Percentiles rank a stretch among this genome's conserved stretches.
Conservation (phyloP, 2,113 vertebrate genomes). For the Rhinolophus sinicus region DNA sequence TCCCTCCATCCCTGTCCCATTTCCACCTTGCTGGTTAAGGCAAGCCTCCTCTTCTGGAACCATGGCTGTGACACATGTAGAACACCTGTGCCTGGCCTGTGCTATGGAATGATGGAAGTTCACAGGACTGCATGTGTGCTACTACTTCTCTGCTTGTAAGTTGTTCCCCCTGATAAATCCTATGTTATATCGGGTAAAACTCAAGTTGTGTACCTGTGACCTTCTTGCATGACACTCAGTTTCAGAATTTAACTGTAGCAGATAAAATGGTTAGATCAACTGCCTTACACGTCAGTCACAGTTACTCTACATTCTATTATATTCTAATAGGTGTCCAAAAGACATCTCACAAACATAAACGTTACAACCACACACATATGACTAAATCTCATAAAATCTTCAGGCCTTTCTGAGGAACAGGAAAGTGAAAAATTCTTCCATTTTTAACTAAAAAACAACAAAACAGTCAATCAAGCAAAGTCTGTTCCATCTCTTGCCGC, state of each 20-base stretch:
- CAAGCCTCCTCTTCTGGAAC: not conserved
- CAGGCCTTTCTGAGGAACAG: not conserved
- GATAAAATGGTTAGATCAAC: not conserved
- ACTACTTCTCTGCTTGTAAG: not conserved
- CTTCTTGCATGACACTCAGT: not conserved
- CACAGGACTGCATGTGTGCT: not conserved
- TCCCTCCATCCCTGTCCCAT: accelerated
- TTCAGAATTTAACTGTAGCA: not conserved
- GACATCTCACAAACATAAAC: not conserved
- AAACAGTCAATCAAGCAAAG: not conserved
- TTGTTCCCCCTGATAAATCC: not conserved
- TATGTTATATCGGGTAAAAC: not conserved
- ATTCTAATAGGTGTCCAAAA: not conserved
- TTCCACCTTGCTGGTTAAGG: not conserved
- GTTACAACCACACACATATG: not conserved
- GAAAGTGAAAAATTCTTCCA: not conserved
- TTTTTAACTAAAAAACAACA: not conserved
- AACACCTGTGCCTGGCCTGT: not conserved
- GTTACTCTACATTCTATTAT: not conserved
- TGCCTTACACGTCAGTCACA: not conserved
- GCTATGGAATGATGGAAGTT: not conserved
- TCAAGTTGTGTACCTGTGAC: not conserved
- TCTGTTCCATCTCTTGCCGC: not conserved
- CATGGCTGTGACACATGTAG: not conserved
- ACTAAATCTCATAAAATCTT: not conserved